Evolutionary conservation across 2,113 vertebrate genomes (phyloP), one percentile per base, ranked within the genome.

Genomic region (Taurulus bubalis): DNA sequence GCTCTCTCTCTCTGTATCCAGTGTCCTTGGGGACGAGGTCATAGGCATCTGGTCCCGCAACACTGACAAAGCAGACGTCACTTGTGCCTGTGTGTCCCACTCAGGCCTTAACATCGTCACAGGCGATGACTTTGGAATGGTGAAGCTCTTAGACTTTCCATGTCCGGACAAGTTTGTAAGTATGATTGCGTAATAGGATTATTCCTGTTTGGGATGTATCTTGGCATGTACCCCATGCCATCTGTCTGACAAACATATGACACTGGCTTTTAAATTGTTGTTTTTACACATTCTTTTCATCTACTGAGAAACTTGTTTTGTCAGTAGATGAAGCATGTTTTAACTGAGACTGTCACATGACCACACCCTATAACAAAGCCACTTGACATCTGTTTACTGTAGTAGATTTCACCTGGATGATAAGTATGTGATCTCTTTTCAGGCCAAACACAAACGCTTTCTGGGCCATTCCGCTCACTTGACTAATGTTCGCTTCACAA

Each of bases 111-210:
- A 97, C 81, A 95, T 99, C 18, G 96, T 97, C 49, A 98, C 98
- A 28, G 98, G 98, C 30, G 98, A 99, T 87, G 98, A 99, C 93
- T 99, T 98, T 87, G 98, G 98, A 91, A 98, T 99, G 97, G 97
- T 99, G 75, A 99, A 99, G 90, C 95, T 99, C 82, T 99, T 99
- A 83, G 98, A 99, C 94, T 99, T 99, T 62, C 98, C 98, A 1
- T 98, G 98, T 95, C 96, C 96, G 78, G 98, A 99, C 91, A 99
- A 98, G 95, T 99, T 98, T 95, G 98, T 99, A 96, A 99, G 98
- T 95, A 87, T 87, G 28, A 85, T 67, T 80, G 22, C 0, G 30
- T 51, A 40, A 24, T 45, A 40, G 71, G 79, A 66, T 73, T 77
- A 10, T 18, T n/a, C 24, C 16, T 72, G 49, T 51, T 51, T 51